Base-by-base conservation (phyloP, 1,140 invertebrate species). In the Drosophila murphyi region DNA sequence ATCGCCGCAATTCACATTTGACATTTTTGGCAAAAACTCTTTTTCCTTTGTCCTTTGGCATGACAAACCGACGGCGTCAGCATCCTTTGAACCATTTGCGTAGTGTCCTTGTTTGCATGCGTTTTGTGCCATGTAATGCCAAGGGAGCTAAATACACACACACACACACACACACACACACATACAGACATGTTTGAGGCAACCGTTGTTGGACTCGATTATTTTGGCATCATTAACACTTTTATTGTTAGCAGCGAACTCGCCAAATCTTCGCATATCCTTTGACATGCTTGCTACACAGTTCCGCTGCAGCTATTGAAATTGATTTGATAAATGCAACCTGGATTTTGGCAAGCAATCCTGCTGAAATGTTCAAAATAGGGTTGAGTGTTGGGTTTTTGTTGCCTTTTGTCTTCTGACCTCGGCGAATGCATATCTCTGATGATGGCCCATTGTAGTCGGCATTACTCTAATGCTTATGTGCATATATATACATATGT, bases 211-310 rank as follows among this genome's bases (percentile, higher is more conserved):
- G 48, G 48, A 31, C 72, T 83, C 70, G 64, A 78, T 89, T 88
- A 83, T 90, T 80, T 88, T 79, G 70, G 83, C 82, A 91, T 91
- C 88, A 91, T 91, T 91, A 91, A 91, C 88, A 91, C 88, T 70
- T 88, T 69, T 67, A 73, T 85, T 91, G 89, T 91, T 75, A 20
- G 20, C 68, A n/a, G 35, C 4, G 5, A 20, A 10, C n/a, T 50
- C 12, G 56, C 35, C 32, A 35, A 48, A 31, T 76, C 34, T 50
- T 56, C 55, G 57, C 65, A 47, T 70, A 59, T 64, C 65, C 70
- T 79, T 72, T 57, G 63, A 70, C 65, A 61, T 68, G 32, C 50
- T 57, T 47, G 63, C 72, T 12, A 12, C 12, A 12, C 12, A 12
- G 12, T 12, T 12, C 12, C 12, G 12, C 12, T 12, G 12, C 12